These are phyloP conservation scores for Alces alces DNA, from an alignment of 2,113 vertebrate species.

Conservation along the genomic window DNA sequence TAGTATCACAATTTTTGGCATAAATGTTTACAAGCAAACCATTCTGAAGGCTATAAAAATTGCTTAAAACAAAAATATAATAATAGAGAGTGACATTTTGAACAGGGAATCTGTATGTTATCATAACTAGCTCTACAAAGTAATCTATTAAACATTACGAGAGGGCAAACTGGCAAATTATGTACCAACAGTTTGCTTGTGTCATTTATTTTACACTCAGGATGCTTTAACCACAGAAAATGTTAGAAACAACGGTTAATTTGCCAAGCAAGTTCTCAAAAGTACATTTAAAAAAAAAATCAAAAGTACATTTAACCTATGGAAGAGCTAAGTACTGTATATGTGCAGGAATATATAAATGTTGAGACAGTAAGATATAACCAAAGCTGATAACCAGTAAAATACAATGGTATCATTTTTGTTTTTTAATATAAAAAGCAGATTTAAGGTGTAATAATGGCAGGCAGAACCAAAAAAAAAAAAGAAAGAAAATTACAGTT, in stretches of 20 bases:
- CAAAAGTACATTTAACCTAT: neutral
- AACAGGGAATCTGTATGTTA: neutral
- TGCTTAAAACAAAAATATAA: neutral
- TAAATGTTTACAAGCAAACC: conserved; percentile 24
- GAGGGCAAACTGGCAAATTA: neutral
- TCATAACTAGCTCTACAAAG: neutral
- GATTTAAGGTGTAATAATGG: neutral
- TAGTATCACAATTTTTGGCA: neutral
- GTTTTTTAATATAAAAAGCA: neutral
- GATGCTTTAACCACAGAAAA: conserved; percentile 4
- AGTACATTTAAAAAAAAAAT: neutral
- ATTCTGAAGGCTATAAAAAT: neutral
- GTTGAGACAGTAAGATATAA: neutral
- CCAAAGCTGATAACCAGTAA: neutral
- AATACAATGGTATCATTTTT: neutral
- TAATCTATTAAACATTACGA: neutral
- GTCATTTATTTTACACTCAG: neutral
- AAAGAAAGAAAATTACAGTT: neutral
- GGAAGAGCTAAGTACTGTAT: neutral
- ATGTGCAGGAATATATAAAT: neutral
- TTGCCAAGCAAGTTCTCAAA: neutral
- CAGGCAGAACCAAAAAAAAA: neutral
- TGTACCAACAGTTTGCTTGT: neutral
- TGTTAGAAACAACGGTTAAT: neutral
- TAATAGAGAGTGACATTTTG: neutral